These are phyloP conservation scores for Himantopus leucocephalus DNA, from an alignment of 2,113 vertebrate genomes.

Conservation along the genomic window DNA sequence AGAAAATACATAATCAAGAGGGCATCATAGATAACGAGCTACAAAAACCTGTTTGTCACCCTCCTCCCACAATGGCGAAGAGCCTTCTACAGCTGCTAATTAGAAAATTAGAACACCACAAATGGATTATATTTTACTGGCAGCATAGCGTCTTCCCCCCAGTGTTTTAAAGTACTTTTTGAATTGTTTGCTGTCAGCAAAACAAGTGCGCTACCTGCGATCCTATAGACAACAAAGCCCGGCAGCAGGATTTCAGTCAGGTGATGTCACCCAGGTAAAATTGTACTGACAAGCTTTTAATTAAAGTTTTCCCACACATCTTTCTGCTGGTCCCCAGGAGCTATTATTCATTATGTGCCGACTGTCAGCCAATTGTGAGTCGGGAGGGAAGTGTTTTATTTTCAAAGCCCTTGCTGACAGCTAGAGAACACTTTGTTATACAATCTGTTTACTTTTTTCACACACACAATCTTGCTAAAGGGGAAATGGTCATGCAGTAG, in stretches of 20 bases:
- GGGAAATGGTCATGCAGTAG: conserved; percentile 70
- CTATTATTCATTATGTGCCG: conserved; percentile 81
- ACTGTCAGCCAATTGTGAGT: conserved; percentile 81
- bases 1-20: conserved; percentile 59
- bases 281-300: conserved; percentile 94
- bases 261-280: conserved; percentile 88
- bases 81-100: conserved; percentile 71
- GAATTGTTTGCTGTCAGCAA: conserved; percentile 82
- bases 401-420: conserved; percentile 84
- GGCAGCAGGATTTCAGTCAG: conserved; percentile 80
- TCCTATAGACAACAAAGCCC: conserved; percentile 80
- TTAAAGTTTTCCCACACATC: conserved; percentile 91
- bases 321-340: conserved; percentile 79
- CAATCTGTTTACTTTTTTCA: conserved; percentile 82
- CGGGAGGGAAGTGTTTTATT: conserved; percentile 83
- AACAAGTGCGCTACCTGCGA: conserved; percentile 74
- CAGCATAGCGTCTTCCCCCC: conserved; percentile 41
- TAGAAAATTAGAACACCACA: conserved; percentile 74
- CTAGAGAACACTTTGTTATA: conserved; percentile 82
- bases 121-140: conserved; percentile 68
- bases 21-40: conserved; percentile 46
- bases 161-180: conserved; percentile 75
- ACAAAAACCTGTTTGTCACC: conserved; percentile 64
- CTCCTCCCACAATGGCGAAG: conserved; percentile 22
- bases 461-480: conserved; percentile 69